These are phyloP conservation scores for Schizopygopsis pylzovi DNA, from an alignment of 2,797 vertebrate genomes.

Conservation along the genomic window DNA sequence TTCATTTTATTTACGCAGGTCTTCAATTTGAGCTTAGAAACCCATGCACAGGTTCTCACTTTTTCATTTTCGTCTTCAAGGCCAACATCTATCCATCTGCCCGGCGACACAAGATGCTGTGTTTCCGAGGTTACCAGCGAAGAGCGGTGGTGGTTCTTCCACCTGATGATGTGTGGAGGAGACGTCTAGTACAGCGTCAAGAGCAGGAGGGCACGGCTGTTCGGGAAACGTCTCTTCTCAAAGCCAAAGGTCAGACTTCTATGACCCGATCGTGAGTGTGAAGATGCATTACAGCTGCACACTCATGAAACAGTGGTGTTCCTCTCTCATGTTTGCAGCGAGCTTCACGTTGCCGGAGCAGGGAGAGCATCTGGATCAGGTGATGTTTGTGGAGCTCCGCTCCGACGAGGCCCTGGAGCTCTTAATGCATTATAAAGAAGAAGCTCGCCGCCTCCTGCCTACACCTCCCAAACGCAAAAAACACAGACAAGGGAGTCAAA, in stretches of 20 bases:
- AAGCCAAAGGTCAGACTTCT: conserved; percentile 85
- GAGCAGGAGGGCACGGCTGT: conserved; percentile 76
- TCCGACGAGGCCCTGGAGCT: conserved; percentile 80
- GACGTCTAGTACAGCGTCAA: conserved; percentile 77
- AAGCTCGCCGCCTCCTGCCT: conserved; percentile 84
- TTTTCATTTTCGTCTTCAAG: conserved; percentile 65
- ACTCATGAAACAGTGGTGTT: neutral
- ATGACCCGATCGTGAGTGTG: neutral
- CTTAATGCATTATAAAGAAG: conserved; percentile 83
- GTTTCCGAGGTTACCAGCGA: conserved; percentile 83
- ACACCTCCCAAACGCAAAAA: conserved; percentile 80
- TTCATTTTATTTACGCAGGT: no score
- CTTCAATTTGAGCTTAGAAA: no score
- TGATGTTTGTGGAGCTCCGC: conserved; percentile 83
- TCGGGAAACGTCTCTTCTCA: conserved; percentile 85
- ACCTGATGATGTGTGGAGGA: conserved; percentile 83
- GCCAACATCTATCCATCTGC: conserved; percentile 90
- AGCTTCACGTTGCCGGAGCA: conserved; percentile 89
- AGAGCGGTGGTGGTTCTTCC: conserved; percentile 85
- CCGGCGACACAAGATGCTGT: conserved; percentile 84
- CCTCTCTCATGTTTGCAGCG: conserved; percentile 69
- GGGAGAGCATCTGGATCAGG: conserved; percentile 82
- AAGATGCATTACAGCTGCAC: neutral
- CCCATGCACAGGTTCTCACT: no score
- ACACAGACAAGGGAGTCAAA: conserved; percentile 72